A percentile compares a stretch with the other conserved stretches of the same genome.
These are phyloP conservation scores for Lycophotia porphyrea DNA, from an alignment of 2,888 invertebrate genomes.

Conservation along the genomic window DNA sequence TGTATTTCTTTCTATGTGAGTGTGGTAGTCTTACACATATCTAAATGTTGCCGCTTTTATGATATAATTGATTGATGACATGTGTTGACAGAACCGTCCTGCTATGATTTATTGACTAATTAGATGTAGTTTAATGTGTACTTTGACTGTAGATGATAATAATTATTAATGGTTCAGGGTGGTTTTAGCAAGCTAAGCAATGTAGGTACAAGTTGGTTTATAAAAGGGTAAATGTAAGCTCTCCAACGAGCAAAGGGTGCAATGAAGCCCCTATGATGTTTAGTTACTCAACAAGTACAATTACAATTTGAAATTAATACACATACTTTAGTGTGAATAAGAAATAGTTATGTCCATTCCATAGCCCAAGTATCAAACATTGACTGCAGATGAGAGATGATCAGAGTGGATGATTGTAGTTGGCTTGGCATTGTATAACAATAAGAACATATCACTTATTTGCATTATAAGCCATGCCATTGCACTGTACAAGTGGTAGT, in stretches of 20 bases:
- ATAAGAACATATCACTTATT: slow-evolving; percentile 41
- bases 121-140: slow-evolving; percentile 71
- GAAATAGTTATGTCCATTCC: slow-evolving; percentile 9
- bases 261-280: not conserved
- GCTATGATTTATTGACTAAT: slow-evolving; percentile 76
- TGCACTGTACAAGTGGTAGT: slow-evolving; percentile 43
- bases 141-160: slow-evolving; percentile 65
- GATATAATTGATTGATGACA: slow-evolving; percentile 71
- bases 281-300: slow-evolving; percentile 27
- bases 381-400: not conserved
- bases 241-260: slow-evolving; percentile 2
- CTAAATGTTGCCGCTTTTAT: slow-evolving; percentile 77
- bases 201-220: slow-evolving; percentile 48
- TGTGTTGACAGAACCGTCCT: slow-evolving; percentile 84
- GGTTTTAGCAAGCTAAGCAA: slow-evolving; percentile 59
- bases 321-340: not conserved
- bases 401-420: slow-evolving; percentile 3
- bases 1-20: slow-evolving; percentile 53
- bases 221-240: slow-evolving; percentile 30
- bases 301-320: not conserved
- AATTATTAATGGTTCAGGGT: slow-evolving; percentile 64
- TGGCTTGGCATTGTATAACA: slow-evolving; percentile 26
- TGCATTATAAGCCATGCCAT: slow-evolving; percentile 36
- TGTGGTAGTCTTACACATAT: slow-evolving; percentile 81
- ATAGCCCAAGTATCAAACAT: slow-evolving; percentile 2